Base-by-base conservation (phyloP, 2,888 invertebrate genomes). In the Clepsis dumicolana region DNA sequence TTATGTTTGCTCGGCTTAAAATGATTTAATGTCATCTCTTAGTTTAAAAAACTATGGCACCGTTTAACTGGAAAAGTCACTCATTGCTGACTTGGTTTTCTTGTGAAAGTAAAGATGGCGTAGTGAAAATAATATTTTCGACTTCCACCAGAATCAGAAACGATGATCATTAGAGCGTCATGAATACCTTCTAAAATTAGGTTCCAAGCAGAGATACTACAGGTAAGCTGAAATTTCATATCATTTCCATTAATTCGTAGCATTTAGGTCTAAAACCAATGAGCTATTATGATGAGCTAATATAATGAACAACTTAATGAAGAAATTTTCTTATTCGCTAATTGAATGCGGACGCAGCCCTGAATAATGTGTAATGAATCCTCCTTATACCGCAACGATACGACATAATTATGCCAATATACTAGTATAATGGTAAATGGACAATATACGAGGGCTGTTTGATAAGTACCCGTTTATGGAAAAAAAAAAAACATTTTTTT, bases 271-370 rank as follows among this genome's bases (percentile, higher is more conserved):
- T n/a, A 53, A 27, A 32, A 53, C 54, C 14, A 56, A 10, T 18
- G 48, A 25, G 14, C 27, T 48, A 35, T 52, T 41, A 24, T n/a
- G n/a, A n/a, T n/a, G n/a, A n/a, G n/a, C n/a, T 60, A 53, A 66
- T 61, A n/a, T 60, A 53, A 66, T 61, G 18, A 60, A 59, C 18
- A 48, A 27, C 16, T 12, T 54, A 41, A 66, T 66, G 32, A 50
- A 62, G 66, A 35, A 44, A 56, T 62, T 54, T 62, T n/a, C 35
- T 56, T 62, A 66, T 56, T 35, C 10, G 54, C 61, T 44, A 65
- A 53, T 65, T 66, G 48, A 61, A 54, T 10, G 54, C 48, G 48
- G 29, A n/a, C 18, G 1, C 44, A 48, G 25, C 35, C 54, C 61
- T 66, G 35, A 66, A 54, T 48, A 66, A 60, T 41, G 24, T 35